Conservation (phyloP, 2,797 vertebrate genomes). For the Anguilla anguilla region DNA sequence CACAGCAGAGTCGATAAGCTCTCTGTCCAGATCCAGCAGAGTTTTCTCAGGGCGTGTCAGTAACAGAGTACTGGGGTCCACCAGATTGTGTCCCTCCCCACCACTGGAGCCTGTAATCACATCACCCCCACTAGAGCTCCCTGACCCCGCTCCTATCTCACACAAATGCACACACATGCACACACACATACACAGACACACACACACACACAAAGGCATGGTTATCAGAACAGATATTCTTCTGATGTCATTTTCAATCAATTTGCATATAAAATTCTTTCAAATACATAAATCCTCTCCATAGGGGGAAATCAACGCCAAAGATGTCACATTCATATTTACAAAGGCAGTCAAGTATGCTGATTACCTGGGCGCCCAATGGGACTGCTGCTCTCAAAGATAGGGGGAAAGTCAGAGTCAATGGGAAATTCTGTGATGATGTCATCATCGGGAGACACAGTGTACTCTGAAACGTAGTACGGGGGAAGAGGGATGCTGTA, state of each 20-base stretch:
- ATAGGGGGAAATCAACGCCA: not conserved
- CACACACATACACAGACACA: constrained; percentile 3
- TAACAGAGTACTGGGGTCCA: constrained; percentile 55
- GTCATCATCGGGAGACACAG: constrained; percentile 34
- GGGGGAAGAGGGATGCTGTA: constrained; percentile 40
- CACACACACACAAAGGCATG: constrained; percentile 12
- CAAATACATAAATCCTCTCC: not conserved
- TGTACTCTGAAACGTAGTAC: constrained; percentile 43
- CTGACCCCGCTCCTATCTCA: constrained; percentile 45
- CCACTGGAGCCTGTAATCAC: constrained; percentile 27
- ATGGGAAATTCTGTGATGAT: constrained; percentile 33
- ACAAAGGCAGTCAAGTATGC: not conserved
- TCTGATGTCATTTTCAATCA: not conserved
- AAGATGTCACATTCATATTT: too few species aligned
- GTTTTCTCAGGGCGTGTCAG: constrained; percentile 42
- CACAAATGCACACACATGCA: not conserved
- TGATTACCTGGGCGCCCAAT: constrained; percentile 43
- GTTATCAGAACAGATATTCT: not conserved
- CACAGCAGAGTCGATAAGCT: constrained; percentile 55
- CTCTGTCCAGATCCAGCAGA: constrained; percentile 73
- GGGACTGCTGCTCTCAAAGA: constrained; percentile 44
- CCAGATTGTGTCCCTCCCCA: constrained; percentile 71
- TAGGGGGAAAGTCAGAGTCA: constrained; percentile 49
- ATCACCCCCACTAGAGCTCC: constrained; percentile 36
- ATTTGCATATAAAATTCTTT: too few species aligned